A percentile compares a stretch with the other conserved stretches of the same genome.
These are phyloP conservation scores for Neosilurus hyrtlii DNA, from an alignment of 2,797 vertebrate genomes.

Conservation along the genomic window DNA sequence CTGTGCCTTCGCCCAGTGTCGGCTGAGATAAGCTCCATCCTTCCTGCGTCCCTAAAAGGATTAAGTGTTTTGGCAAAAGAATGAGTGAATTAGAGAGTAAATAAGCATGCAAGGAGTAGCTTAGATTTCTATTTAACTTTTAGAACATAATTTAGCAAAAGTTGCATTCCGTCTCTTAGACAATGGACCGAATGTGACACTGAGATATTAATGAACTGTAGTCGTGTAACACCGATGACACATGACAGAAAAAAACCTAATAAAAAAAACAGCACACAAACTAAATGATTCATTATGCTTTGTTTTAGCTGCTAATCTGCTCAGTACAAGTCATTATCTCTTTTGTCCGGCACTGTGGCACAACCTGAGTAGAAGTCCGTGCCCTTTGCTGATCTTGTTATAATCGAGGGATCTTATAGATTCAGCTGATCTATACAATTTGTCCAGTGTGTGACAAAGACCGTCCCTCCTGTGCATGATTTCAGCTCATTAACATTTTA, in stretches of 20 bases:
- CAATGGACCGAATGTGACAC: not conserved
- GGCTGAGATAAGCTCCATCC: no score
- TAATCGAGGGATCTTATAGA: constrained; percentile 57
- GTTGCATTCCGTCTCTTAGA: not conserved
- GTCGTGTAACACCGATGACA: constrained; percentile 38
- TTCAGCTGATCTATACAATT: constrained; percentile 69
- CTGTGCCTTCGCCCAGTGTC: no score
- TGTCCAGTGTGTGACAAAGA: constrained; percentile 65
- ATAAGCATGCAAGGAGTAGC: not conserved
- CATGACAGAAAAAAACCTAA: constrained; percentile 25
- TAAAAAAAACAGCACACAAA: constrained; percentile 29
- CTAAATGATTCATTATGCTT: constrained; percentile 54
- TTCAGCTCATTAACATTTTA: constrained; percentile 81
- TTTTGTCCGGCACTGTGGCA: constrained; percentile 41
- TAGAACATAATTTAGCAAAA: not conserved
- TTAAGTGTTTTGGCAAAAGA: no score
- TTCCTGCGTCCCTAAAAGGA: no score
- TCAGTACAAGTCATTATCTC: constrained; percentile 61
- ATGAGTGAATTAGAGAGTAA: no score
- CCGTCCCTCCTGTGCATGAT: constrained; percentile 64
- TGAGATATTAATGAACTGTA: constrained; percentile 40
- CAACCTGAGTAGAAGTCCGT: constrained; percentile 52
- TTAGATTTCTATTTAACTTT: not conserved
- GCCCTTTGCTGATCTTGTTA: constrained; percentile 64
- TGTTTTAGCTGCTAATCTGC: constrained; percentile 56